Evolutionary conservation across 2,113 vertebrate genomes (phyloP).

Genomic region (Harpagus bidentatus): DNA sequence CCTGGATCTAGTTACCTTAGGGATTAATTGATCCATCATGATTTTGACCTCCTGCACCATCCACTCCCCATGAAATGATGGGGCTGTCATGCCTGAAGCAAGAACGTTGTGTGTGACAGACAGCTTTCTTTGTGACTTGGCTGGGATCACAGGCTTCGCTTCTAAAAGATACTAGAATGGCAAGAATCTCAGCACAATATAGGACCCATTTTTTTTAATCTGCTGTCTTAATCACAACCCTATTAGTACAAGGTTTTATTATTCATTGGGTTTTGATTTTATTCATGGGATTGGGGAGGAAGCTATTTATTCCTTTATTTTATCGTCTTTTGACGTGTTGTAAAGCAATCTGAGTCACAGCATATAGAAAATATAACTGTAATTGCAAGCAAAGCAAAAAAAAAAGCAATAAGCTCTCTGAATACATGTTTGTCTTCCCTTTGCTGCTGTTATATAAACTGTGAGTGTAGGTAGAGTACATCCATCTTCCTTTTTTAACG

Average conservation of each 20-base stretch:
- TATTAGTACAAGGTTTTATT: constrained; percentile 46
- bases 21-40: constrained; percentile 65
- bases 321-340: not conserved
- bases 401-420: not conserved
- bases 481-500: constrained; percentile 39
- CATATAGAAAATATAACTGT: not conserved
- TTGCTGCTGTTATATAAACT: not conserved
- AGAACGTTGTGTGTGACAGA: constrained; percentile 48
- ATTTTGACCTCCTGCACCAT: constrained; percentile 57
- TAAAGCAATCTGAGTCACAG: not conserved
- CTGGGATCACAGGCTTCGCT: constrained; percentile 38
- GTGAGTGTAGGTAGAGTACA: constrained; percentile 1
- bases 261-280: constrained; percentile 52
- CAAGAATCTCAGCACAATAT: constrained; percentile 57
- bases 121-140: constrained; percentile 58
- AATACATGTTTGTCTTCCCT: not conserved
- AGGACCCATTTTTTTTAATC: constrained; percentile 31
- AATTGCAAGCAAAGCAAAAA: not conserved
- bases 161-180: constrained; percentile 35
- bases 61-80: constrained; percentile 55
- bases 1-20: constrained; percentile 52
- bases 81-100: constrained; percentile 55
- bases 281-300: constrained; percentile 22
- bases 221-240: constrained; percentile 48
- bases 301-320: constrained; percentile 12